Base-by-base conservation (phyloP, 53 echinoderm and acorn worm genomes). In the Patiria pectinifera region DNA sequence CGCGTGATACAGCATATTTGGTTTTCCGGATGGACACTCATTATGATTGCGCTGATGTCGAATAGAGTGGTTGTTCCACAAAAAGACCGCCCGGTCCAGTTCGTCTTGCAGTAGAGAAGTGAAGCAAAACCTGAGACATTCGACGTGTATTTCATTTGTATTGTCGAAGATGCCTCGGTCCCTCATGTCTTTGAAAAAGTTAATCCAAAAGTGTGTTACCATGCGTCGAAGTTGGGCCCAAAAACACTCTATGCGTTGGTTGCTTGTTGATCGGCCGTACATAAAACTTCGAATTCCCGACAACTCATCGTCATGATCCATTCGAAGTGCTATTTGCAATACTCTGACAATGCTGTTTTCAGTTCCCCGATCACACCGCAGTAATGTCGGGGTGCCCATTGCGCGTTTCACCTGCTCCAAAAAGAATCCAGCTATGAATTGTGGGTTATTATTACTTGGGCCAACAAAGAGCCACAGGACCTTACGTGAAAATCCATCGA, bases 401-500 rank as follows among this genome's bases (percentile, higher is more conserved):
- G 82, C 48, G 10, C 78, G 53, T 13, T 93, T 82, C 10, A 93
- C 83, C 48, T 59, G 59, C 47, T 84, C 19, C 59, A 92, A 71
- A 53, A 47, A 94, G 43, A 94, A 91, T 58, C 81, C 48, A 44
- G 85, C 89, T 18, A 94, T 82, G 7, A 62, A 80, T 25, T 43
- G 24, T 81, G 94, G 92, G 69, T 96, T 93, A 43, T 94, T 96
- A 60, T 96, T 96, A 24, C 90, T 92, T 75, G 91, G 79, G 24
- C 94, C 93, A 15, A 91, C 93, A 35, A 49, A 18, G 11, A 96
- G 91, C 96, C 96, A 96, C 80, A 96, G 23, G 44, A 95, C 91
- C 59, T 93, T 96, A 43, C 94, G 78, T 12, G 94, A 96, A 89
- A 92, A 96, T 43, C 94, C 94, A 69, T 96, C 96, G n/a, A 96